Evolutionary conservation across 2,888 invertebrate genomes (phyloP), one percentile per base, ranked within the genome.

Genomic region (Griposia aprilina): DNA sequence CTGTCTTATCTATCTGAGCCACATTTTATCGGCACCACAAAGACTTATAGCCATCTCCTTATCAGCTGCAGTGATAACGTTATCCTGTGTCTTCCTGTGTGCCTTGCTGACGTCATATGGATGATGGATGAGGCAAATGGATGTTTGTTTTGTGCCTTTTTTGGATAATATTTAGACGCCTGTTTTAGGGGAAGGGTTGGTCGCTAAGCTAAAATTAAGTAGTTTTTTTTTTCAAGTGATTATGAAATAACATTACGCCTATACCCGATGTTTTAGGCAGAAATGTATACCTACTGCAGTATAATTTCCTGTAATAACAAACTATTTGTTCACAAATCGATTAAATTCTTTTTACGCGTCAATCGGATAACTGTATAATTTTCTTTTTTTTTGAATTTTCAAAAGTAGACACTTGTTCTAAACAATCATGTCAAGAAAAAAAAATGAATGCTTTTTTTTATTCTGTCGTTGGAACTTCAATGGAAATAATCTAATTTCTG

Each of bases 51-150:
- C 75, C 67, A 59, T 76, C 23, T 23, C 15, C 8, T 87, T 81
- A 84, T 87, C 84, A 69, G n/a, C 30, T 36, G 30, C 1, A 13
- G 11, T 77, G 87, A 87, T 87, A 81, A 87, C 23, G 41, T 36
- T 80, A 74, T 80, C 87, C 74, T 67, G 55, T 20, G 66, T 11
- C 86, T 80, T 87, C 81, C 87, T 86, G 87, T 86, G 71, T 82
- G 77, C 82, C 74, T 68, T 57, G 72, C 36, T 77, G 57, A 76
- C 48, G 84, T 81, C 81, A 70, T 13, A 11, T 6, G 36, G 11
- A 50, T 85, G 85, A 85, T 86, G 65, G 78, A 86, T 86, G 74
- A 69, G 13, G 52, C 62, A 26, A 36, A 36, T 59, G 30, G 5
- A 72, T 70, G 45, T 62, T 78, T 70, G 78, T 36, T 66, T 68